Base-by-base conservation (phyloP, 2,888 invertebrate genomes). In the Ligdia adustata region DNA sequence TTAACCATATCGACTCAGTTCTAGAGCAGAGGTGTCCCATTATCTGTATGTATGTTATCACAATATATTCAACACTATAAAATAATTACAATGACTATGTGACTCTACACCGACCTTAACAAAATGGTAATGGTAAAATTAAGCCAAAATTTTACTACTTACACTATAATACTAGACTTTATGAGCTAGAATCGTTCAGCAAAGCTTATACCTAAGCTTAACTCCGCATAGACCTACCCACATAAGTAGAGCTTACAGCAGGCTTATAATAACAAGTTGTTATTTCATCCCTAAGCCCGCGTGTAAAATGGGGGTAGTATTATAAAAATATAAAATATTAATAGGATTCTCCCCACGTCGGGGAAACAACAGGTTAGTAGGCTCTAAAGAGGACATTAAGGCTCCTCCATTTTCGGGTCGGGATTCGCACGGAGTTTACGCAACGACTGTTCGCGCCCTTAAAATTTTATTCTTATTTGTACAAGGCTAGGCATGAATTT, bases 281-380 rank as follows among this genome's bases (percentile, higher is more conserved):
- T 37, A 37, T 37, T 37, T 37, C 27, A 28, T 37, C 37, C 18
- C 16, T 27, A 27, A 35, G 16, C 37, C 27, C 15, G 27, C 14
- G n/a, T n/a, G 18, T 27, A 37, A 27, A 37, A 37, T n/a, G 16
- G 27, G 18, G 37, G 38, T 45, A 28, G 32, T 33, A 37, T 31
- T 44, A 44, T 37, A 34, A 38, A 40, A 45, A 34, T 38, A 24
- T 40, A 18, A 41, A 47, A 47, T 48, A 48, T 42, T 48, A 37
- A 48, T 38, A 42, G 15, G 27, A 41, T 47, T 22, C 27, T 32
- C 32, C 42, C 27, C 35, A 27, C 42, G 42, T 27, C 37, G 13
- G 18, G 20, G 41, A 34, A 35, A 42, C 48, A 42, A 48, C 48
- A 42, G 48, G 42, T 48, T 48, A 42, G 37, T 28, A 40, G 35